A percentile compares a stretch with the other conserved stretches of the same genome.
Conservation (phyloP, 2,797 vertebrate species). For the Bradypodion pumilum region DNA sequence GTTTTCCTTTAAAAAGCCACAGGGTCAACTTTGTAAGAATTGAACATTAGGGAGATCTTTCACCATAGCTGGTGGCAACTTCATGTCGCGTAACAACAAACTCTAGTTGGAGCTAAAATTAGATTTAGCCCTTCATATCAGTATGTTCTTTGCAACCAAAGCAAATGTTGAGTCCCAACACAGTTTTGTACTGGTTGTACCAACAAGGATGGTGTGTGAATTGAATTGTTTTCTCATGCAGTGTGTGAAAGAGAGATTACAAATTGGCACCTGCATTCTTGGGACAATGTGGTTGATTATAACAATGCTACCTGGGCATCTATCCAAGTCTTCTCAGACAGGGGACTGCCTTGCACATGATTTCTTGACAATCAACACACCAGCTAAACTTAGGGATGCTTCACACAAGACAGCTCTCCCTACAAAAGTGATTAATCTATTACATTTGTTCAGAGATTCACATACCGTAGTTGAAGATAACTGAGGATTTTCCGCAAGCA, state of each 20-base stretch:
- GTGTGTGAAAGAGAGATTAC: not conserved
- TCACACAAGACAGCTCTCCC: not conserved
- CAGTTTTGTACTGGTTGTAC: not conserved
- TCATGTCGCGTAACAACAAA: no score
- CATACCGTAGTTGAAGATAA: not conserved
- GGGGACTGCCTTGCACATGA: not conserved
- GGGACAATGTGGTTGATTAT: conserved; percentile 11
- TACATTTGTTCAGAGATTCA: not conserved
- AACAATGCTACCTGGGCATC: conserved; percentile 2
- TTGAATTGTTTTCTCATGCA: not conserved
- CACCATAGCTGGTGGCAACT: no score
- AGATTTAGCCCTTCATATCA: no score
- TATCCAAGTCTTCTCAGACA: conserved; percentile 4
- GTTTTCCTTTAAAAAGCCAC: no score
- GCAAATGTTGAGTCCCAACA: not conserved
- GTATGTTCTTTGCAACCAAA: no score
- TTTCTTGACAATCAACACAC: not conserved
- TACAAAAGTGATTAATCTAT: not conserved
- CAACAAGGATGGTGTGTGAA: not conserved
- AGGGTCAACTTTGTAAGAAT: no score
- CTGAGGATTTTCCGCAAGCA: not conserved
- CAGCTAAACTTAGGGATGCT: not conserved
- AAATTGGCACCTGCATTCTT: not conserved
- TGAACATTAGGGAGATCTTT: no score
- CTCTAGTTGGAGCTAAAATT: no score